Evolutionary conservation across 1,140 invertebrate species (phyloP).

Genomic region (Amyelois transitella): DNA sequence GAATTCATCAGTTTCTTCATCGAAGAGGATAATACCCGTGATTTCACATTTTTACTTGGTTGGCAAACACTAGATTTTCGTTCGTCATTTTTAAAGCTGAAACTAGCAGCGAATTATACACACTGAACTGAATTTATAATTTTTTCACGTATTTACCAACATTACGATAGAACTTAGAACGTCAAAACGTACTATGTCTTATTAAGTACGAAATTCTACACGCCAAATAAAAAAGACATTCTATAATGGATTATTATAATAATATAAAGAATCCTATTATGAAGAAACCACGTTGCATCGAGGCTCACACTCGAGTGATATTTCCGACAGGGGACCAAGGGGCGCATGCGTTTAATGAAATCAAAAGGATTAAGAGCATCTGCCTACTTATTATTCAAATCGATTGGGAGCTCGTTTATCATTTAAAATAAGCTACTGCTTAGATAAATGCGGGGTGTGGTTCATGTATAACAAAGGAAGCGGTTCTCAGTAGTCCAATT

Average conservation of each 20-base stretch:
- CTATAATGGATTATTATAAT: not conserved
- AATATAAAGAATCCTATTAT: conserved; percentile 37
- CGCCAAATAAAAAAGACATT: too few relatives aligned
- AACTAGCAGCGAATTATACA: not conserved
- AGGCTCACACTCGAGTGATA: conserved; percentile 65
- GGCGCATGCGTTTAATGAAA: conserved; percentile 73
- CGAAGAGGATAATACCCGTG: conserved; percentile 33
- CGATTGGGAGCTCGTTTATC: conserved; percentile 71
- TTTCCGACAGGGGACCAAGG: conserved; percentile 69
- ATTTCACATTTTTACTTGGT: conserved; percentile 44
- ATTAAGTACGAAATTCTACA: too few relatives aligned
- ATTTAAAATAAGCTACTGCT: conserved; percentile 72
- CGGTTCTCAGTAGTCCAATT: conserved; percentile 59
- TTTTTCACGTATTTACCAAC: too few relatives aligned
- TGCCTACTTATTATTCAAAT: conserved; percentile 74
- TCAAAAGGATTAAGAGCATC: conserved; percentile 74
- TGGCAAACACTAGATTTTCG: conserved; percentile 19
- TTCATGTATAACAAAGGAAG: conserved; percentile 62
- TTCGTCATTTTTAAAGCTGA: not conserved
- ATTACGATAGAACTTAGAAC: too few relatives aligned
- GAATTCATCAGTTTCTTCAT: conserved; percentile 59
- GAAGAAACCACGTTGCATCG: conserved; percentile 47
- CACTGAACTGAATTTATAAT: too few relatives aligned
- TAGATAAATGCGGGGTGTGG: conserved; percentile 69
- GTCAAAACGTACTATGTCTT: too few relatives aligned